A percentile compares a stretch with the other conserved stretches of the same genome.
These are phyloP conservation scores for Luperina testacea DNA, from an alignment of 2,888 invertebrate genomes.

Conservation along the genomic window DNA sequence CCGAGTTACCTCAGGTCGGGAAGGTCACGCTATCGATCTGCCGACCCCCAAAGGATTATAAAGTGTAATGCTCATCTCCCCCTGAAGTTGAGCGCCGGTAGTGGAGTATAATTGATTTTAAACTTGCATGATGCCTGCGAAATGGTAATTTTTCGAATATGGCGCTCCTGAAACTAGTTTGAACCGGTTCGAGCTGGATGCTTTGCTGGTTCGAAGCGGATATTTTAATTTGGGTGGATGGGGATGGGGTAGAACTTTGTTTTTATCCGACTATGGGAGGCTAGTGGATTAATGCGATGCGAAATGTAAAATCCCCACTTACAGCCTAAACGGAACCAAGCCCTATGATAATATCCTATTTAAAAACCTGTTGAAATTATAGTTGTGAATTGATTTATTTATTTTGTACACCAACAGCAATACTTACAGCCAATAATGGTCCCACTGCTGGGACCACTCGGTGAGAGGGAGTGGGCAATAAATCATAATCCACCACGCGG, in stretches of 20 bases:
- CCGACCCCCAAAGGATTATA: conserved; percentile 59
- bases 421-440: too few relatives aligned
- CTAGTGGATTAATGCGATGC: background rate
- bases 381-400: background rate
- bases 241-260: conserved; percentile 37
- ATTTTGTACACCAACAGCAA: background rate
- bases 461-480: too few relatives aligned
- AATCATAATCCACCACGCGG: too few relatives aligned
- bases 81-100: conserved; percentile 53
- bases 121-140: conserved; percentile 62
- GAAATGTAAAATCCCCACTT: background rate
- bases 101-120: conserved; percentile 66
- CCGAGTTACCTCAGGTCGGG: conserved; percentile 34
- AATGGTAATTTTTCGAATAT: conserved; percentile 69
- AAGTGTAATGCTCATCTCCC: conserved; percentile 61
- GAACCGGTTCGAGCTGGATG: conserved; percentile 48
- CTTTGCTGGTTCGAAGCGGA: conserved; percentile 48
- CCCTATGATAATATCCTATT: background rate
- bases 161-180: conserved; percentile 59
- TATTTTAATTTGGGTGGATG: conserved; percentile 58
- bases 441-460: too few relatives aligned
- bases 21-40: conserved; percentile 61
- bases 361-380: background rate
- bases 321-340: background rate
- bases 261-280: conserved; percentile 38